phyloP scores from a whole-genome alignment of 2,113 vertebrate genomes.

The Arizona elegans region DNA sequence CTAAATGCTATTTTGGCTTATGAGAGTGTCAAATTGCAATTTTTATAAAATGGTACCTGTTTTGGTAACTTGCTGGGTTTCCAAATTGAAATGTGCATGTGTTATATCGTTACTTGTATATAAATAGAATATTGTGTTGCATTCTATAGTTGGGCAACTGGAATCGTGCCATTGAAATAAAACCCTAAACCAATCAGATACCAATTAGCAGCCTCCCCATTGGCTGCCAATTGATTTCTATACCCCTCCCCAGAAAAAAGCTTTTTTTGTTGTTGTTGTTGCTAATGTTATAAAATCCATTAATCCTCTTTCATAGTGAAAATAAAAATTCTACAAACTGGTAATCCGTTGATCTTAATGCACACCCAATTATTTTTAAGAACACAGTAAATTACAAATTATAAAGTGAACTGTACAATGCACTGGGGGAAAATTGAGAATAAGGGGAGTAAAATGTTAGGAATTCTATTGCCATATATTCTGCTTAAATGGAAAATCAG shows the following conservation, averaged over 20 bases:
- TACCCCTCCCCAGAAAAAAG: neutral
- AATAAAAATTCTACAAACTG: conserved; percentile 7
- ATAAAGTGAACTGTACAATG: neutral
- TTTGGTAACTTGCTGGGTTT: neutral
- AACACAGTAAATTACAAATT: conserved; percentile 20
- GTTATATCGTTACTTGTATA: neutral
- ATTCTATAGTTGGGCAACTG: neutral
- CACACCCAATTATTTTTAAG: conserved; percentile 15
- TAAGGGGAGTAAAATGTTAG: neutral
- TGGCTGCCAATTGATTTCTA: neutral
- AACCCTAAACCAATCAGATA: neutral
- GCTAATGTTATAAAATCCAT: conserved; percentile 7
- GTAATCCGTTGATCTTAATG: conserved; percentile 6
- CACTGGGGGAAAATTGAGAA: neutral
- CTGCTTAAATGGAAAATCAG: conserved; percentile 35
- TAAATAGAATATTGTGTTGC: neutral
- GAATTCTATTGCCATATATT: conserved; percentile 25
- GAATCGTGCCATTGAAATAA: neutral
- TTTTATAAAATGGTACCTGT: neutral
- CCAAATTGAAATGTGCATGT: neutral
- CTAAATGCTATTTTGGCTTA: neutral
- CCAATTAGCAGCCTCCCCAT: conserved; percentile 1
- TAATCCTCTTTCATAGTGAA: conserved; percentile 7
- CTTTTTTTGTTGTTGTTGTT: neutral
- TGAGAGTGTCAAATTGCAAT: neutral